These are phyloP conservation scores for Arremon brunneinucha DNA, from an alignment of 2,797 vertebrate species.

Conservation along the genomic window DNA sequence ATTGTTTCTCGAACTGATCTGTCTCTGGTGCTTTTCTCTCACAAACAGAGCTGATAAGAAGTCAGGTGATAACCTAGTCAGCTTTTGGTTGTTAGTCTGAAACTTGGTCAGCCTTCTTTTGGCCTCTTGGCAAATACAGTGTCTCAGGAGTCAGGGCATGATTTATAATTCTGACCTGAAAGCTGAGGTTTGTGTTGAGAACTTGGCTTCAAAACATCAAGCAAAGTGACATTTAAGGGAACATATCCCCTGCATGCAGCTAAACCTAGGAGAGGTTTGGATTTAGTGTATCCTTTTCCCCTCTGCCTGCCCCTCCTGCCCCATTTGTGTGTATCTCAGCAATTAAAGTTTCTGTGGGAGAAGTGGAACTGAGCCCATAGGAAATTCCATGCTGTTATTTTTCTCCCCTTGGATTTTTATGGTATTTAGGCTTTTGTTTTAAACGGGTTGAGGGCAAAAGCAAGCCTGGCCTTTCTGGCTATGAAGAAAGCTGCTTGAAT, in stretches of 20 bases:
- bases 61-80: neutral
- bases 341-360: neutral
- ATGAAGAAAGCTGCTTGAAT: neutral
- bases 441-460: neutral
- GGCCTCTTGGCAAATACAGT: neutral
- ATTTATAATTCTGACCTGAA: neutral
- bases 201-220: neutral
- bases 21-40: neutral
- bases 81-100: neutral
- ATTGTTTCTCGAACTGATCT: neutral
- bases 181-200: neutral
- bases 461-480: neutral
- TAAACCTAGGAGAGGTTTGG: neutral
- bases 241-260: neutral
- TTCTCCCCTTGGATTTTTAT: neutral
- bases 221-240: neutral
- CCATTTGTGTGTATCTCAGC: neutral
- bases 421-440: neutral
- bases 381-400: conserved; percentile 7
- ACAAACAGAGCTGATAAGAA: neutral
- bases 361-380: neutral
- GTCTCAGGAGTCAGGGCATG: neutral
- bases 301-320: neutral
- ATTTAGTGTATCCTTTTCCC: neutral
- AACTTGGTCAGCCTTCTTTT: neutral